Percentiles rank a stretch among this genome's conserved stretches.
These are phyloP conservation scores for Onychostruthus taczanowskii DNA, from an alignment of 2,113 vertebrate species.

Conservation along the genomic window DNA sequence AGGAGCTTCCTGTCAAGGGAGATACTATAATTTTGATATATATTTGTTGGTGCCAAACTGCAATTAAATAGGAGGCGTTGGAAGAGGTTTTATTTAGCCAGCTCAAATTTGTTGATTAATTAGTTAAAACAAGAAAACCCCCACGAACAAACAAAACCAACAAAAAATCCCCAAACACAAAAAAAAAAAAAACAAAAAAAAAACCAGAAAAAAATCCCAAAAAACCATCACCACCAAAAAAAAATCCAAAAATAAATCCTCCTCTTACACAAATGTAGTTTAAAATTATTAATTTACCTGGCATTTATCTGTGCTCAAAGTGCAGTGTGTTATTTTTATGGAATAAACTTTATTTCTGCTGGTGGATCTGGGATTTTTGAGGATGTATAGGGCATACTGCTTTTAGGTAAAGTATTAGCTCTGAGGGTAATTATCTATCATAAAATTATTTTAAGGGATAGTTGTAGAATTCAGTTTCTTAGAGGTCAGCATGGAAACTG, in stretches of 20 bases:
- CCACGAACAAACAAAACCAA: no score
- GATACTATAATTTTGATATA: slow-evolving; percentile 88
- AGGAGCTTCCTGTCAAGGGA: slow-evolving; percentile 85
- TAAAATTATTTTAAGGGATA: background rate
- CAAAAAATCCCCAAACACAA: background rate
- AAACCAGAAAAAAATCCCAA: background rate
- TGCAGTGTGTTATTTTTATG: background rate
- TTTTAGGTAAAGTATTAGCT: background rate
- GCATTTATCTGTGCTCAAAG: background rate
- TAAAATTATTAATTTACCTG: background rate
- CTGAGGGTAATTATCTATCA: background rate
- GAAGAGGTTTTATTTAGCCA: slow-evolving; percentile 78
- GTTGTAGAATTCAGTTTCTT: background rate
- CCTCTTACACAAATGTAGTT: background rate
- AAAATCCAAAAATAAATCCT: background rate
- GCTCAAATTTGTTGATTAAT: slow-evolving; percentile 78
- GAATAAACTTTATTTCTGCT: background rate
- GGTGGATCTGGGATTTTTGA: background rate
- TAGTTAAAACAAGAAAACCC: slow-evolving; percentile 57
- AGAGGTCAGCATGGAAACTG: background rate
- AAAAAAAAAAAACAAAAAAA: background rate
- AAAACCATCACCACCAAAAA: no score
- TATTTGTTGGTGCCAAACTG: slow-evolving; percentile 86
- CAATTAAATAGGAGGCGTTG: slow-evolving; percentile 80
- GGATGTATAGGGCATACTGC: background rate